Conservation (phyloP, 2,113 vertebrate species). For the Delphinapterus leucas region DNA sequence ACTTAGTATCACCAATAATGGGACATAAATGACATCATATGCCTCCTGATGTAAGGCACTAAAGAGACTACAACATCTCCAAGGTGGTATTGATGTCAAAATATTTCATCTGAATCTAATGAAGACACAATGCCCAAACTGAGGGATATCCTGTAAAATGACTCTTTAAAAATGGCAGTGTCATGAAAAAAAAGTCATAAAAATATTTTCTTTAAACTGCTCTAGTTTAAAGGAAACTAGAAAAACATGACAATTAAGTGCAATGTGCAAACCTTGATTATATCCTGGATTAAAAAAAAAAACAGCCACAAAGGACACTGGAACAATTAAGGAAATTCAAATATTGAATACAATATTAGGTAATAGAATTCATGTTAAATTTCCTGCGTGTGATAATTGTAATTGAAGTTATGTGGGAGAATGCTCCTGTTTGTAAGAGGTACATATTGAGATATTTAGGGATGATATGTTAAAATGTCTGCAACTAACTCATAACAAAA, state of each 20-base stretch:
- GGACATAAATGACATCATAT: background rate
- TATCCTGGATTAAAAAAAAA: background rate
- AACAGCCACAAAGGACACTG: background rate
- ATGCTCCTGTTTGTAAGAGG: background rate
- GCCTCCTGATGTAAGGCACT: background rate
- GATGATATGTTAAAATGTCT: background rate
- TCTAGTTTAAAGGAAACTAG: background rate
- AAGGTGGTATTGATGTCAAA: background rate
- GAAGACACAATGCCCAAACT: background rate
- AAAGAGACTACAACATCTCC: background rate
- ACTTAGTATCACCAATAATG: background rate
- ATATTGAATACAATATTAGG: background rate
- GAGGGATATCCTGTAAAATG: background rate
- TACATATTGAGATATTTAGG: background rate
- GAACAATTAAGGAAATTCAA: background rate
- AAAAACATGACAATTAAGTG: background rate
- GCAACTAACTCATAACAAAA: background rate
- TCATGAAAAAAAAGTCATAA: background rate
- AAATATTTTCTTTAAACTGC: background rate
- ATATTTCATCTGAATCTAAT: background rate
- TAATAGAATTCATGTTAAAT: background rate
- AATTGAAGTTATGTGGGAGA: background rate
- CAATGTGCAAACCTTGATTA: background rate
- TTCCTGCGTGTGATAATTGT: background rate
- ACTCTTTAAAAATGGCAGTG: background rate